These are phyloP conservation scores for Scleropages formosus DNA, from an alignment of 2,797 vertebrate species.

Conservation along the genomic window DNA sequence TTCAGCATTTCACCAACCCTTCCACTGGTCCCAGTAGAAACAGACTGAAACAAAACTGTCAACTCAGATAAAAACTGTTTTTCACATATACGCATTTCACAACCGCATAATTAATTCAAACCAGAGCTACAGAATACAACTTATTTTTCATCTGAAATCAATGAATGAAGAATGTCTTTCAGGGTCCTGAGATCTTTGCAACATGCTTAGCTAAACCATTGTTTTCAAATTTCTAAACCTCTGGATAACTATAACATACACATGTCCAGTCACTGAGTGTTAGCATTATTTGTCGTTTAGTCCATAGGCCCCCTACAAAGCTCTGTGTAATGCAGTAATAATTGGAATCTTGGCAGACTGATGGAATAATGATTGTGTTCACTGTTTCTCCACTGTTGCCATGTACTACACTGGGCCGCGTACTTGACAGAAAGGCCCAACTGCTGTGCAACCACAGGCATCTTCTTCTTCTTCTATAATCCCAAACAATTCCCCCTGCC, in stretches of 20 bases:
- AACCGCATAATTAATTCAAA: too few relatives aligned
- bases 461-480: not conserved
- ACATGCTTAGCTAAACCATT: too few relatives aligned
- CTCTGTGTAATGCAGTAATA: not conserved
- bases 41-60: not conserved
- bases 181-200: not conserved
- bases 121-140: not conserved
- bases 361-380: not conserved
- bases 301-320: not conserved
- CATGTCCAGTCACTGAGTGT: not conserved
- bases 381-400: not conserved
- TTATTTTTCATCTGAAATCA: not conserved
- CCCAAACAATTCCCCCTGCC: too few relatives aligned
- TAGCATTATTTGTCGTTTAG: not conserved
- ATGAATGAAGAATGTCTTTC: conserved; percentile 1
- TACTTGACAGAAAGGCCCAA: not conserved
- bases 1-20: too few relatives aligned
- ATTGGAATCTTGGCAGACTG: not conserved
- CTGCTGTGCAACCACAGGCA: not conserved
- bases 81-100: too few relatives aligned
- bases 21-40: not conserved
- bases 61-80: too few relatives aligned
- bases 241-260: not conserved
- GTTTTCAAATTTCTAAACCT: too few relatives aligned
- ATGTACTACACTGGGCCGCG: not conserved